Evolutionary conservation across 2,888 invertebrate genomes (phyloP).

Genomic region (Clusia tigrina): DNA sequence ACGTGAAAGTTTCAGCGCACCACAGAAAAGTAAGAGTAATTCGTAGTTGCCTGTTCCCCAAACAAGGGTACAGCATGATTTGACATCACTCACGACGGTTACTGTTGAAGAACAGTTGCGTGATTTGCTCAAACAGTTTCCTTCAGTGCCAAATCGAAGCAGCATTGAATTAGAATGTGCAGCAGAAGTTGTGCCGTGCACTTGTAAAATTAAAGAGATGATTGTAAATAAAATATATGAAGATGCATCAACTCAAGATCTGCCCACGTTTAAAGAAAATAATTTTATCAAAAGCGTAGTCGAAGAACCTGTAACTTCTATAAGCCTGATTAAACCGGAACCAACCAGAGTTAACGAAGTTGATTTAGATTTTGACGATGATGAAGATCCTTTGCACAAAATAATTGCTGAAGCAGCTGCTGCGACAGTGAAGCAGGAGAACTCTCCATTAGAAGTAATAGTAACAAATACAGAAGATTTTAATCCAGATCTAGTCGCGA

Average conservation of each 20-base stretch:
- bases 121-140: conserved; percentile 32
- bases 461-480: background rate
- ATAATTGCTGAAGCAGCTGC: conserved; percentile 46
- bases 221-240: background rate
- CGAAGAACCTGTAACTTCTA: conserved; percentile 7
- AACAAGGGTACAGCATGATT: background rate
- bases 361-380: conserved; percentile 64
- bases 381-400: conserved; percentile 56
- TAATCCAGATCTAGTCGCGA: background rate
- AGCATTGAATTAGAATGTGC: conserved; percentile 37
- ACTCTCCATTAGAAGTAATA: too few relatives aligned
- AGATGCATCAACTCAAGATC: conserved; percentile 13
- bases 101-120: conserved; percentile 35
- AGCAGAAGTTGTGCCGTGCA: conserved; percentile 48
- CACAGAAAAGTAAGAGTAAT: conserved; percentile 48
- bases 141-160: conserved; percentile 16
- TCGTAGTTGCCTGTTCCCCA: conserved; percentile 18
- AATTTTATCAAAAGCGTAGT: background rate
- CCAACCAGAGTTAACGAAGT: conserved; percentile 32
- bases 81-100: background rate
- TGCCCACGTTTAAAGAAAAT: background rate
- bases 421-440: conserved; percentile 1
- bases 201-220: conserved; percentile 47
- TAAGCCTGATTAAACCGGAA: conserved; percentile 18
- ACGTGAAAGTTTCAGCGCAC: conserved; percentile 44